Percentiles rank a stretch among this genome's conserved stretches.
Evolutionary conservation across 1,140 invertebrate species (phyloP).

Genomic region (Medauroidea extradentata): DNA sequence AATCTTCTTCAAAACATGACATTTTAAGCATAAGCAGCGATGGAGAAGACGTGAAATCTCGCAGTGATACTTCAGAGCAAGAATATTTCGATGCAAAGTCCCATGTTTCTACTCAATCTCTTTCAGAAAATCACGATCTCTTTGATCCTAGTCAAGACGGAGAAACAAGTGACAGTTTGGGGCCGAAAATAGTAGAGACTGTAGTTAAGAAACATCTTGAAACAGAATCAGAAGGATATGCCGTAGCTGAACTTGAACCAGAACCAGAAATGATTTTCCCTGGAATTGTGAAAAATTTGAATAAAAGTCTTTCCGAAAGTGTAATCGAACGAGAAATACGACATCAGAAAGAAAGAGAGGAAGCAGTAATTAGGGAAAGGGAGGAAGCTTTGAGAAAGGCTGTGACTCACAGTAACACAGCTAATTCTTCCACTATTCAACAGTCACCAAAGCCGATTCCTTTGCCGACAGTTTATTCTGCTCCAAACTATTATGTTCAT

Average conservation of each 20-base stretch:
- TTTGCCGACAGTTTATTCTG: not conserved
- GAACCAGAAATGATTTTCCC: not conserved
- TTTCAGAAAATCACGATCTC: not conserved
- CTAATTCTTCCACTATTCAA: not conserved
- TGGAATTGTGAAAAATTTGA: not conserved
- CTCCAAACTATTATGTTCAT: not conserved
- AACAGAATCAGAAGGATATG: not conserved
- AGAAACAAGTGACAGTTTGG: not conserved
- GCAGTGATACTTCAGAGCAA: slow-evolving; percentile 12
- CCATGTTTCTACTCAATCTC: slow-evolving; percentile 1
- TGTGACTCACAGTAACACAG: not conserved
- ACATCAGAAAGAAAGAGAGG: slow-evolving; percentile 42
- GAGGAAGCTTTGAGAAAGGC: slow-evolving; percentile 15
- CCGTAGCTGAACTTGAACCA: not conserved
- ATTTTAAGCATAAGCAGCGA: not conserved
- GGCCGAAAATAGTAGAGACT: slow-evolving; percentile 17
- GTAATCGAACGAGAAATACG: slow-evolving; percentile 39
- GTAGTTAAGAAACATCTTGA: slow-evolving; percentile 8
- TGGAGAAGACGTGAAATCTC: slow-evolving; percentile 5
- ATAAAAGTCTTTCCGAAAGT: slow-evolving; percentile 27
- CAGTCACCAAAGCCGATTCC: not conserved
- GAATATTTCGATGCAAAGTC: slow-evolving; percentile 11
- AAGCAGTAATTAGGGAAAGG: slow-evolving; percentile 30
- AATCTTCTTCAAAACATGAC: not conserved
- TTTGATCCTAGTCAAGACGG: not conserved